Percentiles rank a stretch among this genome's conserved stretches.
Conservation (phyloP, 1,140 invertebrate genomes). For the Physella acuta region DNA sequence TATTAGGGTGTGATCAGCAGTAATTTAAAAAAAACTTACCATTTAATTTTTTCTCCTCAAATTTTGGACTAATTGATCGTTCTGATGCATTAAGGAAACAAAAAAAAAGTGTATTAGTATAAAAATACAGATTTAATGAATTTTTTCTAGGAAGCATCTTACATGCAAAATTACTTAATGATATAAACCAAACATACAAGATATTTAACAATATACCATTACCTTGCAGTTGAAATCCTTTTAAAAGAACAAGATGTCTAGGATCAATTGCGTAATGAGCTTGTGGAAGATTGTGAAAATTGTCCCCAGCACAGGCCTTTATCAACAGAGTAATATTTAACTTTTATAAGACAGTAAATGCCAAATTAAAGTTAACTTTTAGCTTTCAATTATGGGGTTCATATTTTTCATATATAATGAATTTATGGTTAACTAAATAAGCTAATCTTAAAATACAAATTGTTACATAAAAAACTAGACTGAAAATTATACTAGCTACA, state of each 20-base stretch:
- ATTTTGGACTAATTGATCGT: constrained; percentile 49
- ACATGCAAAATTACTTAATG: too few species aligned
- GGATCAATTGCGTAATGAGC: constrained; percentile 91
- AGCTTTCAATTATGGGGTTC: too few species aligned
- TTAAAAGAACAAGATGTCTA: constrained; percentile 78
- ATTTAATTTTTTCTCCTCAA: constrained; percentile 38
- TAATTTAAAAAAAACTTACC: constrained; percentile 5
- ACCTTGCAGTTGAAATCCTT: constrained; percentile 68
- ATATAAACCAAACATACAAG: not conserved
- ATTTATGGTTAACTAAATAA: too few species aligned
- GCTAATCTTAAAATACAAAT: constrained; percentile 64
- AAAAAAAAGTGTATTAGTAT: constrained; percentile 9
- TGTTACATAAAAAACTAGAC: constrained; percentile 61
- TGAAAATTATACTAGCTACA: not conserved
- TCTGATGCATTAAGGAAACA: constrained; percentile 36
- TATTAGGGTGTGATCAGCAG: not conserved
- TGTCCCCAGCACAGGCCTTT: constrained; percentile 22
- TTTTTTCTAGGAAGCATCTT: not conserved
- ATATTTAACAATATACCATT: constrained; percentile 9
- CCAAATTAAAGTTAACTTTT: too few species aligned
- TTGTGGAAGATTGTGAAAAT: constrained; percentile 68
- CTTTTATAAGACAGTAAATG: too few species aligned
- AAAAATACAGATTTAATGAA: not conserved
- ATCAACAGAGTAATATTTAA: constrained; percentile 69
- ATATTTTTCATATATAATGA: too few species aligned